Percentiles rank a stretch among this genome's conserved stretches.
These are phyloP conservation scores for Cyanistes caeruleus DNA, from an alignment of 2,113 vertebrate genomes.

Conservation along the genomic window DNA sequence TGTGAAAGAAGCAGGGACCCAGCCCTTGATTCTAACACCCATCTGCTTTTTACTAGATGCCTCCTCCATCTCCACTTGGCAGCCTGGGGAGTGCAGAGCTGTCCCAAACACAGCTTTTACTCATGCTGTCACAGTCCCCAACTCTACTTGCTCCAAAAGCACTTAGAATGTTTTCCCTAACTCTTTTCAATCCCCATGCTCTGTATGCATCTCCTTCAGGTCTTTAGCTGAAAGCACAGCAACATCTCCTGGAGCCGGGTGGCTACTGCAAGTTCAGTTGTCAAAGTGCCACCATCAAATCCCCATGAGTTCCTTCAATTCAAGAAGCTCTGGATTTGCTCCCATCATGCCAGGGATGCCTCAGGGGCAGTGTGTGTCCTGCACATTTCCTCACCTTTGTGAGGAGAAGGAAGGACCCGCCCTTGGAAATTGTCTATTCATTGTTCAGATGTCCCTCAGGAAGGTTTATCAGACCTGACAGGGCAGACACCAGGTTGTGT, in stretches of 20 bases:
- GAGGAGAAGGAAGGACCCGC: not conserved
- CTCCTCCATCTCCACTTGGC: fast-evolving
- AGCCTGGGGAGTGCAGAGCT: not conserved
- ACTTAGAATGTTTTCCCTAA: not conserved
- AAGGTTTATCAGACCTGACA: not conserved
- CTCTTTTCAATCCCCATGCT: not conserved
- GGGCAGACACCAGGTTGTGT: not conserved
- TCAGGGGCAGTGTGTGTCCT: not conserved
- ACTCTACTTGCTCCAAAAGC: not conserved
- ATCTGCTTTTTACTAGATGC: not conserved
- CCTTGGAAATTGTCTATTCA: fast-evolving
- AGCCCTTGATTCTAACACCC: not conserved
- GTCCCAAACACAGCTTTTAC: not conserved
- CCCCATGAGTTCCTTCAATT: not conserved
- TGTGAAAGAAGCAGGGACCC: not conserved
- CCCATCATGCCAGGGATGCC: fast-evolving
- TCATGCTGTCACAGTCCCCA: not conserved
- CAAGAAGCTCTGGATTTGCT: fast-evolving
- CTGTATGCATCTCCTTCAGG: not conserved
- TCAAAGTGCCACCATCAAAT: not conserved
- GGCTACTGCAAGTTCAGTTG: conserved; percentile 41
- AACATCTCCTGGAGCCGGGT: conserved; percentile 63
- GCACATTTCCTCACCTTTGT: not conserved
- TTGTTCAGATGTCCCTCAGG: not conserved
- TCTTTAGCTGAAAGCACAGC: conserved; percentile 67